Base-by-base conservation (phyloP, 2,888 invertebrate genomes). In the Elegia similella region DNA sequence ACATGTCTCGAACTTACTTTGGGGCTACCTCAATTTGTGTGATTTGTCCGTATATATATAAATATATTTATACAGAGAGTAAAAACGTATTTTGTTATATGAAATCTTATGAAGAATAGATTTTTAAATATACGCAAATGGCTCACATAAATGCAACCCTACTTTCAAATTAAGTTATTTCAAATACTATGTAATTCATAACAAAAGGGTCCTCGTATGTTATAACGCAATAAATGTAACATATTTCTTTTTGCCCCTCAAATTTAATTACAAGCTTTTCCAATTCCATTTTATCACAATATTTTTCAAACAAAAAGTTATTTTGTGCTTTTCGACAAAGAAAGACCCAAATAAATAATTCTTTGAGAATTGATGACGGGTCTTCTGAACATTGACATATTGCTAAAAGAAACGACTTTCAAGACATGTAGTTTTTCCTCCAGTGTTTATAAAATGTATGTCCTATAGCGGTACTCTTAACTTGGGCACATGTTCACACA, bases 221-320 rank as follows among this genome's bases (percentile, higher is more conserved):
- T 8, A 10, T 8, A 16, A 13, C 13, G 15, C 17, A 16, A 44
- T 10, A 44, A 17, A 44, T 10, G 15, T 1, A 10, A 44, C 8
- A 8, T 17, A 34, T 50, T 50, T 34, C 34, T 50, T 15, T 34
- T 50, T 10, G 16, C 29, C 3, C 16, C 32, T 15, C 32, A n/a
- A 50, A 50, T 50, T 50, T 50, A 10, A 34, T 50, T 48, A 48
- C 8, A 32, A 32, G 15, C 30, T 10, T 48, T 15, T 48, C 48
- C 32, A 32, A 15, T 34, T 34, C 29, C 32, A 30, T 29, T 48
- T 32, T 50, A 32, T 8, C 48, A 23, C 17, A 12, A 12, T 6
- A 46, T 44, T 44, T 44, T 44, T 16, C 16, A 17, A 44, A 10
- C 15, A 44, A 44, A 46, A 46, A 46, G 23, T 23, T n/a, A 46